A percentile compares a stretch with the other conserved stretches of the same genome.
Conservation (phyloP, 2,797 vertebrate genomes). For the Sebastes oblongus region DNA sequence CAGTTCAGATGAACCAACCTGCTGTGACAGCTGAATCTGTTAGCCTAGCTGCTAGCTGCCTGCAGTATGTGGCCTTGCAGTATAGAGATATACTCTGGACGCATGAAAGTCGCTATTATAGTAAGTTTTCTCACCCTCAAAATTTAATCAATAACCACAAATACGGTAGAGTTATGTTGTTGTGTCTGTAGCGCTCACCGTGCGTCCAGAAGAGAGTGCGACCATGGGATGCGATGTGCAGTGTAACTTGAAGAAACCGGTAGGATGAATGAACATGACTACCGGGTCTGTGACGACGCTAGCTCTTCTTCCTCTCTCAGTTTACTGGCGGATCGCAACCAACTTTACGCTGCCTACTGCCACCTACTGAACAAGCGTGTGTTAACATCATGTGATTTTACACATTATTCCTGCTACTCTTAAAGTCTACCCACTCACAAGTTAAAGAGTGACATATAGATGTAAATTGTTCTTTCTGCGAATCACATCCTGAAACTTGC, state of each 20-base stretch:
- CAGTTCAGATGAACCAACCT: constrained; percentile 6
- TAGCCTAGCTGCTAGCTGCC: constrained; percentile 65
- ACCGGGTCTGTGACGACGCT: constrained; percentile 59
- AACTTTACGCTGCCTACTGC: no score
- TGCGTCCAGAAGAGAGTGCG: constrained; percentile 37
- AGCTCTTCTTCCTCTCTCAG: background rate
- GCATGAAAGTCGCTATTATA: background rate
- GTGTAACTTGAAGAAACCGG: constrained; percentile 63
- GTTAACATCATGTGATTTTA: no score
- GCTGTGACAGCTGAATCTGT: constrained; percentile 47
- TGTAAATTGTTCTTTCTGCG: no score
- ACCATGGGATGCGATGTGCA: constrained; percentile 47
- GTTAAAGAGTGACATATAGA: no score
- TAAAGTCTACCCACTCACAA: no score
- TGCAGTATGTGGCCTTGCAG: constrained; percentile 33
- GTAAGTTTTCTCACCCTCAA: rapidly evolving
- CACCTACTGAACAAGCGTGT: no score
- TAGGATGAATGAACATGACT: constrained; percentile 52
- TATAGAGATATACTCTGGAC: background rate
- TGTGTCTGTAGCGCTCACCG: constrained; percentile 48
- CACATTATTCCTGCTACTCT: no score
- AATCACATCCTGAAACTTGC: no score
- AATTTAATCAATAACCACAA: rapidly evolving
- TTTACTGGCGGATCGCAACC: no score
- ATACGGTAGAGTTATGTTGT: rapidly evolving